phyloP scores from a whole-genome alignment of 2,888 invertebrate genomes.

The Euclidia mi region DNA sequence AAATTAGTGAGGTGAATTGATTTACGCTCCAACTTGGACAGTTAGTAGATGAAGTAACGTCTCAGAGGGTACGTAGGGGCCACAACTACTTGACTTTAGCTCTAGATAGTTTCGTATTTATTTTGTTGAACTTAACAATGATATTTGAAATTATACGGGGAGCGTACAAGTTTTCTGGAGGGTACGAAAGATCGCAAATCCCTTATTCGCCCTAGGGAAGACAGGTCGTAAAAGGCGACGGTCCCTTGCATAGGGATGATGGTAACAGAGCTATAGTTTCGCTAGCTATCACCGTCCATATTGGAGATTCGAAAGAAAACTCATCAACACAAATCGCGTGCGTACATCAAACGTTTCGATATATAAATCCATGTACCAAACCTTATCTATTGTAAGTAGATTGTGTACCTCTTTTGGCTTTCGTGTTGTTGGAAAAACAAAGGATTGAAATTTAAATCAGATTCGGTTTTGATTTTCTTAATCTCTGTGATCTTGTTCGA shows the following conservation, averaged over 20 bases:
- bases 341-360: conserved; percentile 23
- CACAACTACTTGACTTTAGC: conserved; percentile 32
- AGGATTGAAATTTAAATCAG: too few relatives aligned
- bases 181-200: conserved; percentile 39
- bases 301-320: conserved; percentile 38
- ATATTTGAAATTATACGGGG: conserved; percentile 39
- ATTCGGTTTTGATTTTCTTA: too few relatives aligned
- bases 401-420: too few relatives aligned
- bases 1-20: conserved; percentile 63
- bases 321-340: conserved; percentile 29
- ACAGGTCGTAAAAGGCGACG: conserved; percentile 46
- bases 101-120: conserved; percentile 30
- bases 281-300: conserved; percentile 23
- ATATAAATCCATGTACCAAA: conserved; percentile 10
- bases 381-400: neutral
- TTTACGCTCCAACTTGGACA: conserved; percentile 70
- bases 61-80: conserved; percentile 45
- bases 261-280: conserved; percentile 29
- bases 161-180: conserved; percentile 28
- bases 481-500: too few relatives aligned
- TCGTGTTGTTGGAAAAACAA: too few relatives aligned
- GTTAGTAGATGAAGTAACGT: conserved; percentile 62
- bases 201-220: conserved; percentile 43
- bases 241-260: conserved; percentile 38
- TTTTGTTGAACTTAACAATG: conserved; percentile 41